Percentiles rank a stretch among this genome's conserved stretches.
These are phyloP conservation scores for Himalopsyche phryganea DNA, from an alignment of 1,140 invertebrate genomes.

Conservation along the genomic window DNA sequence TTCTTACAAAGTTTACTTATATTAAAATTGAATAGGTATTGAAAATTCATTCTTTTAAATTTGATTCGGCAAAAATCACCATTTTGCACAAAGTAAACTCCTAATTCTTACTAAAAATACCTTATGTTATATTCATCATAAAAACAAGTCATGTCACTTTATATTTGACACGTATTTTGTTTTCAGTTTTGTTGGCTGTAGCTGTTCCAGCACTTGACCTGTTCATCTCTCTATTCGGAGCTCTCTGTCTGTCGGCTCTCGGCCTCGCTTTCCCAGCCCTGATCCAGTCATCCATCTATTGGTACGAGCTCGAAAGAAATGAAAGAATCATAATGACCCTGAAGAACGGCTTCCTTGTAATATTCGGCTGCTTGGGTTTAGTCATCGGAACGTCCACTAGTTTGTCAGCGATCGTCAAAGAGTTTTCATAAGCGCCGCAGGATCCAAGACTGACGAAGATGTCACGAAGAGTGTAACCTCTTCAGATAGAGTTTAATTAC, in stretches of 20 bases:
- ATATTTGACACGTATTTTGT: no score
- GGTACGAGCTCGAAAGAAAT: conserved; percentile 53
- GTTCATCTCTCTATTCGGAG: conserved; percentile 83
- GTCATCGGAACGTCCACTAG: conserved; percentile 70
- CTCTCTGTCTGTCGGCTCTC: conserved; percentile 74
- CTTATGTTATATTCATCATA: no score
- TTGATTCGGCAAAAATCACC: no score
- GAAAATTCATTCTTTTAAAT: no score
- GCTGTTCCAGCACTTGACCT: conserved; percentile 77
- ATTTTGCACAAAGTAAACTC: no score
- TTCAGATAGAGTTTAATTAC: no score
- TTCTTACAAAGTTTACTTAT: no score
- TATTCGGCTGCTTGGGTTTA: conserved; percentile 65
- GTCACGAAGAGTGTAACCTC: no score
- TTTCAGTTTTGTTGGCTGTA: conserved; percentile 72
- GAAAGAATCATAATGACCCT: conserved; percentile 52
- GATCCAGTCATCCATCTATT: conserved; percentile 64
- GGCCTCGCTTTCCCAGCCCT: conserved; percentile 85
- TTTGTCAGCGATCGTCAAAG: conserved; percentile 59
- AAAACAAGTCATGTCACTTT: no score
- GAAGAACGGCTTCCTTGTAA: conserved; percentile 69
- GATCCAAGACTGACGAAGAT: no score
- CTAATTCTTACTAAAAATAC: no score
- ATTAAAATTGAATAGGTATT: no score
- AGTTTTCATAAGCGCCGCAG: conserved; percentile 40